Conservation (phyloP, 2,113 vertebrate species). For the Mionectes macconnelli region DNA sequence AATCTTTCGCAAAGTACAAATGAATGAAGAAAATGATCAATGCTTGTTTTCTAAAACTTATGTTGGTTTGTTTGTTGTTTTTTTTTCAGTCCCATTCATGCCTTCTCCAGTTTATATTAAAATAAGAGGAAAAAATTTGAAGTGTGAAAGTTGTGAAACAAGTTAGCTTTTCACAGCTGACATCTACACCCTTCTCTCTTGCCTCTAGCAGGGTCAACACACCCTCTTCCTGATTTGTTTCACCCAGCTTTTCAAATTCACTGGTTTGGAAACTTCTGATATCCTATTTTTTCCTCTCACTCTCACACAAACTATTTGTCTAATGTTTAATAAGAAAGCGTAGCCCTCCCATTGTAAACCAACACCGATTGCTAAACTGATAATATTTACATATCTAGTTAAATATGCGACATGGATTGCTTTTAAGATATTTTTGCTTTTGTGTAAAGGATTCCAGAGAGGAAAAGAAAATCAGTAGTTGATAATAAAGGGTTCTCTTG, state of each 20-base stretch:
- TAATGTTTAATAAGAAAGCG: not conserved
- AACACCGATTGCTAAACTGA: not conserved
- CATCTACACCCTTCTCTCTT: not conserved
- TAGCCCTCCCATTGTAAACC: not conserved
- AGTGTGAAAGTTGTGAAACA: not conserved
- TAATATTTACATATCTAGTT: not conserved
- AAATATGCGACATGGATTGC: not conserved
- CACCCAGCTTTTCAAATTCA: not conserved
- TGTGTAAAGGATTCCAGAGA: not conserved
- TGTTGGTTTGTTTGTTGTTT: no score
- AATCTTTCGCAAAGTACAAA: not conserved
- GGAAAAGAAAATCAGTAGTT: not conserved
- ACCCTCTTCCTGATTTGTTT: not conserved
- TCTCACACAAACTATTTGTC: not conserved
- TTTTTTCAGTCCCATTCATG: not conserved
- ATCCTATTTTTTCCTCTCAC: not conserved
- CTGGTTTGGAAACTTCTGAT: not conserved
- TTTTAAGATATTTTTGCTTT: not conserved
- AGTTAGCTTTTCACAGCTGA: not conserved
- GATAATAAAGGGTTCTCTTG: not conserved
- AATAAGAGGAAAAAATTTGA: not conserved
- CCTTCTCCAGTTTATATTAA: not conserved
- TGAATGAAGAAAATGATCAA: not conserved
- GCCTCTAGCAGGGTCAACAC: not conserved
- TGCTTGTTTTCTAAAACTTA: not conserved